These are phyloP conservation scores for Halcyon badia DNA, from an alignment of 2,797 vertebrate species.

Conservation along the genomic window DNA sequence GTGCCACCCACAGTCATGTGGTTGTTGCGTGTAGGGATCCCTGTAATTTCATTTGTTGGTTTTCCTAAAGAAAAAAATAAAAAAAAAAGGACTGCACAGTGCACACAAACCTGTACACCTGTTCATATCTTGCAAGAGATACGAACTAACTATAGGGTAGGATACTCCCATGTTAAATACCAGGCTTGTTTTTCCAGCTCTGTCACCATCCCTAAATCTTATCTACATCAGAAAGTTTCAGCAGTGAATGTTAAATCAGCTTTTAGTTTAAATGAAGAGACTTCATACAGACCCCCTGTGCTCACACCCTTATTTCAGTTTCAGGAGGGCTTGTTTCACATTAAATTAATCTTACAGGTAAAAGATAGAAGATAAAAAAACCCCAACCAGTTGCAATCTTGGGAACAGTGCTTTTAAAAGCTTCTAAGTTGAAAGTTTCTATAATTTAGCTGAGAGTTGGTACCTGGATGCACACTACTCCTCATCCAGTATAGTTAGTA, in stretches of 20 bases:
- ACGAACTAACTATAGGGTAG: not conserved
- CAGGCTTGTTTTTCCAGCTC: constrained; percentile 35
- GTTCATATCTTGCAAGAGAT: not conserved
- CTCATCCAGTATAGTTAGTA: not conserved
- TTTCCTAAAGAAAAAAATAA: not conserved
- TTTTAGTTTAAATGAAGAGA: constrained; percentile 2
- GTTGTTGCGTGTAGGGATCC: not conserved
- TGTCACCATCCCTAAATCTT: constrained; percentile 22
- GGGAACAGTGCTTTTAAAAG: not conserved
- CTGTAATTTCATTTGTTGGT: not conserved
- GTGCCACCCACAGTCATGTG: not conserved
- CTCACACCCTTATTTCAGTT: not conserved
- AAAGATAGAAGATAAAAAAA: not conserved
- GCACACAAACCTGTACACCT: not conserved
- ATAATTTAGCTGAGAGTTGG: not conserved
- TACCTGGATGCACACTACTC: not conserved
- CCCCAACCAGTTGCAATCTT: not conserved
- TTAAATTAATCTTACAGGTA: not conserved
- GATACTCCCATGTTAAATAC: not conserved
- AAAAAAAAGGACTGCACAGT: not conserved
- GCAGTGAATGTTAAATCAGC: not conserved
- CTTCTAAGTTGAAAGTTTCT: not conserved
- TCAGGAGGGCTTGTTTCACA: not conserved
- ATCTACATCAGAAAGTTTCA: constrained; percentile 5
- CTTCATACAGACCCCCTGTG: not conserved